Evolutionary conservation across 1,140 invertebrate species (phyloP).

Genomic region (Subanguina moxae): DNA sequence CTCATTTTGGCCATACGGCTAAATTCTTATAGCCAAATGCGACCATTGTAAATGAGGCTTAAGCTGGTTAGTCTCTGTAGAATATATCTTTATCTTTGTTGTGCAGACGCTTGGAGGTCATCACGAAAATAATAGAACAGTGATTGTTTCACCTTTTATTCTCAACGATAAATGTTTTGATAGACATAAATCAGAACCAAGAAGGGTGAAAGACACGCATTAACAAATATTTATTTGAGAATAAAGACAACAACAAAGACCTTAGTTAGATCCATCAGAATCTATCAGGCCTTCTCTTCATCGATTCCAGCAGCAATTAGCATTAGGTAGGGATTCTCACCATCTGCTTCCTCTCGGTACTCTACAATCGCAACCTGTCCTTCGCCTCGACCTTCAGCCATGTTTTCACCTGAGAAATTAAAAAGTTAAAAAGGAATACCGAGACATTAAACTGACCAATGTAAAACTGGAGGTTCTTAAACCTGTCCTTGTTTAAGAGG

Average conservation of each 20-base stretch:
- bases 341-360: conserved; percentile 80
- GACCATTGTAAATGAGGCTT: no score
- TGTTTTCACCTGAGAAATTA: conserved; percentile 73
- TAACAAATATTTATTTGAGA: background rate
- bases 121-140: no score
- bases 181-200: background rate
- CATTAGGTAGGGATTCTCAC: conserved; percentile 80
- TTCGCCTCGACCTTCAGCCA: conserved; percentile 73
- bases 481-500: conserved; percentile 61
- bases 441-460: conserved; percentile 65
- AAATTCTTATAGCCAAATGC: no score
- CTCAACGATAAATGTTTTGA: background rate
- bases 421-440: conserved; percentile 19
- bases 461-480: conserved; percentile 89
- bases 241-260: background rate
- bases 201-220: background rate
- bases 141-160: background rate
- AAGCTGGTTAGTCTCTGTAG: no score
- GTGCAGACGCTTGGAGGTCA: no score
- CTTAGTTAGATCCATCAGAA: background rate
- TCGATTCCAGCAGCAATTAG: conserved; percentile 90
- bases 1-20: no score
- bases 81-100: no score
- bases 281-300: conserved; percentile 72
- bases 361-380: conserved; percentile 87